A percentile compares a stretch with the other conserved stretches of the same genome.
Conservation (phyloP, 2,113 vertebrate species). For the Psammodynastes pulverulentus region DNA sequence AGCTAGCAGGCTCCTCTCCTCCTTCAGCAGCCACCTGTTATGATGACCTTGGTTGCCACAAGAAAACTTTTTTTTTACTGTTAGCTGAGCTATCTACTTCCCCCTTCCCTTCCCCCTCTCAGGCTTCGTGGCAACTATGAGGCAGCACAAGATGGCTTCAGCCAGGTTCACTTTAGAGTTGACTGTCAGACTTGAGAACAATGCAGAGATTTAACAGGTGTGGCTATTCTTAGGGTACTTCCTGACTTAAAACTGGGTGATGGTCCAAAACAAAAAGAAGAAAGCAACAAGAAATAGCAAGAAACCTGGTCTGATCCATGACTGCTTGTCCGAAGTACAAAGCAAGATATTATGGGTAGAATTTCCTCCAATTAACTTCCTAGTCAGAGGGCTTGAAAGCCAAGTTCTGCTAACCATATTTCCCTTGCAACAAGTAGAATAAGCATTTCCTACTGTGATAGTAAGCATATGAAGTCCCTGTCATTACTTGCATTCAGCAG, state of each 20-base stretch:
- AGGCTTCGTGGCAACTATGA: no score
- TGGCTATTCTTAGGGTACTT: background rate
- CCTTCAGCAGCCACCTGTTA: no score
- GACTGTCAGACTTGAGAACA: background rate
- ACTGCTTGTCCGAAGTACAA: background rate
- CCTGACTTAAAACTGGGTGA: background rate
- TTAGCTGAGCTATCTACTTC: no score
- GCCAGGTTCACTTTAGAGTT: no score
- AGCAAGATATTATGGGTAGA: background rate
- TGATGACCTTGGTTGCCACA: no score
- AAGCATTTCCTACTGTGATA: background rate
- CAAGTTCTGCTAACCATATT: background rate
- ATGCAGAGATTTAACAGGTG: background rate
- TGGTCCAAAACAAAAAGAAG: background rate
- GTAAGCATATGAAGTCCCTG: background rate
- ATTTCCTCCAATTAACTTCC: background rate
- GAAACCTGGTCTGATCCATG: background rate
- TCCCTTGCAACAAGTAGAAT: background rate
- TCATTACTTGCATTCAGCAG: background rate
- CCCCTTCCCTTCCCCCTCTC: no score
- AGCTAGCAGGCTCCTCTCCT: no score
- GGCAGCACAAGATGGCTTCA: no score
- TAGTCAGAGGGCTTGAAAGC: background rate
- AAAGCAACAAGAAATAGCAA: background rate
- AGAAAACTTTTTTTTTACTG: no score